Conservation (phyloP, 2,113 vertebrate genomes). For the Ascaphus truei region DNA sequence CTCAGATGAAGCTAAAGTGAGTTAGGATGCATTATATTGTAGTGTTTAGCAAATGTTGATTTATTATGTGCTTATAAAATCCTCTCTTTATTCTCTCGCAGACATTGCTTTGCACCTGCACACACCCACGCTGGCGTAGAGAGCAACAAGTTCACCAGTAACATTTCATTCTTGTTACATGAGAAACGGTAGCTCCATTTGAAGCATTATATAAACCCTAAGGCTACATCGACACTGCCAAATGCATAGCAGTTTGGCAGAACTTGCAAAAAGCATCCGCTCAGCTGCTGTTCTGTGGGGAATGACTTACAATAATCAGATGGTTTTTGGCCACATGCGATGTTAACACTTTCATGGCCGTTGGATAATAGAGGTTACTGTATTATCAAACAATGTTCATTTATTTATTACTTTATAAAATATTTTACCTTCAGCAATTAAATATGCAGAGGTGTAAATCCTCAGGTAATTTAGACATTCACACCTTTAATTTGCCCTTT, state of each 20-base stretch:
- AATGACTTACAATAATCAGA: constrained; percentile 23
- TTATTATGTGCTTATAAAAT: neutral
- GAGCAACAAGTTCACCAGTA: neutral
- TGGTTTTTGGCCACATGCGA: constrained; percentile 3
- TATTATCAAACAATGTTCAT: no score
- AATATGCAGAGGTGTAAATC: no score
- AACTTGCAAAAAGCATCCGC: constrained; percentile 23
- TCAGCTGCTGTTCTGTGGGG: constrained; percentile 16
- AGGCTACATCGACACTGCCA: constrained; percentile 17
- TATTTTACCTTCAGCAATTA: no score
- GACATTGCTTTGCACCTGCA: constrained; percentile 11
- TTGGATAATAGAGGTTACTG: no score
- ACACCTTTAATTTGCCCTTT: no score
- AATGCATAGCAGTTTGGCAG: constrained; percentile 24
- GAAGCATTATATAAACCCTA: constrained; percentile 17
- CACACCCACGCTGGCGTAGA: neutral
- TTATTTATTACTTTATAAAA: no score
- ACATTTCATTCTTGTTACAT: constrained; percentile 18
- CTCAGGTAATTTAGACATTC: no score
- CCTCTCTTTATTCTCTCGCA: neutral
- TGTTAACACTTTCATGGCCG: neutral
- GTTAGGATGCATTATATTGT: no score
- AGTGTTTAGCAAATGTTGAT: neutral
- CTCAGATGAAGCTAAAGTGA: no score
- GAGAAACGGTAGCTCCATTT: neutral